Evolutionary conservation across 2,797 vertebrate genomes (phyloP).

Genomic region (Lepidocolaptes lacrymiger): DNA sequence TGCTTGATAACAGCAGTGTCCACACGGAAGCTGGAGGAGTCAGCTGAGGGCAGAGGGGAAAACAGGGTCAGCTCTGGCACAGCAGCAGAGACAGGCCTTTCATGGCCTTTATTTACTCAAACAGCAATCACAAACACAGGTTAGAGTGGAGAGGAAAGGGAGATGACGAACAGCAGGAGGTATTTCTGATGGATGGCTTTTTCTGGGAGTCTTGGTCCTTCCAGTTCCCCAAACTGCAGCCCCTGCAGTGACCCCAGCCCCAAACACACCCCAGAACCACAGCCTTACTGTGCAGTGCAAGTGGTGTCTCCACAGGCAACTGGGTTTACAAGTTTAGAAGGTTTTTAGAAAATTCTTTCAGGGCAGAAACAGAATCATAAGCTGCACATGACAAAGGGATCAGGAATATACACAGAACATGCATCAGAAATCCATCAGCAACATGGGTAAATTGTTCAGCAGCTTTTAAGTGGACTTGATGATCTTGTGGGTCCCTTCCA

Average conservation of each 20-base stretch:
- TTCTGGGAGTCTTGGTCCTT: background rate
- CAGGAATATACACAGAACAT: background rate
- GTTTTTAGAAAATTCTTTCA: background rate
- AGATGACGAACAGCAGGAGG: background rate
- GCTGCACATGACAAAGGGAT: background rate
- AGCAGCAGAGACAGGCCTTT: background rate
- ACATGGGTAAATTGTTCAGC: background rate
- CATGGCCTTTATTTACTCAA: background rate
- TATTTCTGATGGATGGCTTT: background rate
- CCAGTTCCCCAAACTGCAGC: background rate
- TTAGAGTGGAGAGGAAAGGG: background rate
- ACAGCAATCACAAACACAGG: background rate
- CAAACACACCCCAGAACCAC: rapidly evolving
- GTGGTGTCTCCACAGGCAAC: background rate
- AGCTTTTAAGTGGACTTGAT: background rate
- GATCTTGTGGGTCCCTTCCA: background rate
- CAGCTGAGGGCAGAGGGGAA: constrained; percentile 78
- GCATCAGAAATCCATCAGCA: background rate
- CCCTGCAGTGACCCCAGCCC: background rate
- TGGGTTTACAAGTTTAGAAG: background rate
- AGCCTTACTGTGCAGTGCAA: background rate
- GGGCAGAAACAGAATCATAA: background rate
- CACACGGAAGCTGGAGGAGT: constrained; percentile 90
- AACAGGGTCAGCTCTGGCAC: background rate
- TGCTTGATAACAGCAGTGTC: constrained; percentile 94